Conservation (phyloP, 2,888 invertebrate genomes). For the Lycaena phlaeas region DNA sequence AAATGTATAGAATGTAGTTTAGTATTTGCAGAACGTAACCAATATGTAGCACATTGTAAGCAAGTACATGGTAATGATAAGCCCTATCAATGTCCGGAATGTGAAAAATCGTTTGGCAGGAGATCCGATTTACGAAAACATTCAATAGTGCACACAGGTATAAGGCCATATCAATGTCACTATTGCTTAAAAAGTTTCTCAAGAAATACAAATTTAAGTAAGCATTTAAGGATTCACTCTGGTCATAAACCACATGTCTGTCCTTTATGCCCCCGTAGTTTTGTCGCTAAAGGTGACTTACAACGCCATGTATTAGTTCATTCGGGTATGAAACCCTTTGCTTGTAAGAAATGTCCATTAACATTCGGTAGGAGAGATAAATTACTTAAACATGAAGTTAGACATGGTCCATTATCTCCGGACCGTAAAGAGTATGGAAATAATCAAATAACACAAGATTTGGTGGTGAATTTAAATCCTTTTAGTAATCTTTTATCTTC, state of each 20-base stretch:
- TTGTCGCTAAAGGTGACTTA: constrained; percentile 78
- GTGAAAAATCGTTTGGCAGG: constrained; percentile 79
- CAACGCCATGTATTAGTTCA: constrained; percentile 79
- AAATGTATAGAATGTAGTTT: constrained; percentile 74
- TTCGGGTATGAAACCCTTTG: constrained; percentile 76
- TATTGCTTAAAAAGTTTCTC: constrained; percentile 84
- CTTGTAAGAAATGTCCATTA: constrained; percentile 77
- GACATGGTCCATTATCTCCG: constrained; percentile 64
- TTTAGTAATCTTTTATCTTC: constrained; percentile 63
- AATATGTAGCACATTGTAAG: constrained; percentile 77
- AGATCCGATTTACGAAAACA: constrained; percentile 82
- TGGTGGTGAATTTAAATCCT: constrained; percentile 76
- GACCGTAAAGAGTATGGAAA: constrained; percentile 39
- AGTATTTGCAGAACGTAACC: constrained; percentile 74
- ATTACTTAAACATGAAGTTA: constrained; percentile 76
- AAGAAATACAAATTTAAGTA: constrained; percentile 82
- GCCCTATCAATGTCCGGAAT: constrained; percentile 79
- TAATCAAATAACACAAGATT: constrained; percentile 59
- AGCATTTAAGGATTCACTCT: constrained; percentile 81
- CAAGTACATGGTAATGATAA: constrained; percentile 79
- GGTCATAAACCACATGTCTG: constrained; percentile 82
- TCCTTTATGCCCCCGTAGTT: constrained; percentile 80
- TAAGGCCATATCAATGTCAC: constrained; percentile 80
- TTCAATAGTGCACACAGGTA: constrained; percentile 84
- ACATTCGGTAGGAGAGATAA: constrained; percentile 80